These are phyloP conservation scores for Tortrix viridana DNA, from an alignment of 2,888 invertebrate species.

Conservation along the genomic window DNA sequence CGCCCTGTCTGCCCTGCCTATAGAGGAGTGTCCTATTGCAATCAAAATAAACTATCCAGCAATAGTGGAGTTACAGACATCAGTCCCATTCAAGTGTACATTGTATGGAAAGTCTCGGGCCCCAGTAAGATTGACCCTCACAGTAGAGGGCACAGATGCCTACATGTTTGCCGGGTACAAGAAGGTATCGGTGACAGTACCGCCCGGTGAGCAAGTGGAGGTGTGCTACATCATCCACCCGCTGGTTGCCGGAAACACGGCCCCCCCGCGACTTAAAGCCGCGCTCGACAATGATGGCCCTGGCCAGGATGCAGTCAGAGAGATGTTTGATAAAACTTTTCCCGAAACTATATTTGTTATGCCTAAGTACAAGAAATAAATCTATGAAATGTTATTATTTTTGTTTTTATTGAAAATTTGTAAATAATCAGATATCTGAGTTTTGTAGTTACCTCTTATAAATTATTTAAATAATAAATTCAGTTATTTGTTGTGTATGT, in stretches of 20 bases:
- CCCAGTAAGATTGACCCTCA: constrained; percentile 88
- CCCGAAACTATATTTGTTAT: constrained; percentile 81
- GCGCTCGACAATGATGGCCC: constrained; percentile 72
- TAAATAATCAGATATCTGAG: constrained; percentile 73
- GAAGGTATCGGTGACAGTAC: constrained; percentile 86
- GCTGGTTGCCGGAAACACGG: constrained; percentile 89
- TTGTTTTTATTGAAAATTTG: constrained; percentile 61
- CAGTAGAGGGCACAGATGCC: constrained; percentile 93
- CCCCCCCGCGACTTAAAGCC: constrained; percentile 86
- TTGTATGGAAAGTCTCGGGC: constrained; percentile 89
- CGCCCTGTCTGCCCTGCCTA: constrained; percentile 81
- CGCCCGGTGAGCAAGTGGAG: constrained; percentile 85
- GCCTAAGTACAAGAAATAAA: constrained; percentile 81
- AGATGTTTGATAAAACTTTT: constrained; percentile 79
- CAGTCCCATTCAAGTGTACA: constrained; percentile 88
- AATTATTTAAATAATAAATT: constrained; percentile 68
- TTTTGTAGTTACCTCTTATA: constrained; percentile 57
- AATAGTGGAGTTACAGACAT: constrained; percentile 89
- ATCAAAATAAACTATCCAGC: constrained; percentile 87
- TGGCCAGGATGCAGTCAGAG: constrained; percentile 69
- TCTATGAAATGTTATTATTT: constrained; percentile 57
- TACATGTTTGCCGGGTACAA: constrained; percentile 98
- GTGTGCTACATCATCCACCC: constrained; percentile 92
- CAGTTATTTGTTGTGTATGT: constrained; percentile 64
- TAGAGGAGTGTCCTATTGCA: constrained; percentile 86